Evolutionary conservation across 2,888 invertebrate species (phyloP).

Genomic region (Entomobrya proxima): DNA sequence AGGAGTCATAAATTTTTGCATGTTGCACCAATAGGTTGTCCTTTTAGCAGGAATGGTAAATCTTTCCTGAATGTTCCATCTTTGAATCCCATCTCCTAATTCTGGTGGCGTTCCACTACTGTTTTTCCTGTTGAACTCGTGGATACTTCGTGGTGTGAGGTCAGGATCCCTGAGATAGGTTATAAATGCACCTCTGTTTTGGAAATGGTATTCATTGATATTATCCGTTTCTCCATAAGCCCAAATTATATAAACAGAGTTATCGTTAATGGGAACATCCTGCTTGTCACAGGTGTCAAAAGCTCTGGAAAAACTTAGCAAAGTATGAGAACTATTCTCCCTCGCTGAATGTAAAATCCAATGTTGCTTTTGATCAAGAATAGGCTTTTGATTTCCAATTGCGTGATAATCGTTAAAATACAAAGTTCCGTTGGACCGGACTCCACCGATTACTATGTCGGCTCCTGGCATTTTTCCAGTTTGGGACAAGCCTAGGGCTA

Average conservation of each 20-base stretch:
- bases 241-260: not conserved
- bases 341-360: not conserved
- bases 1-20: not conserved
- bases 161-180: constrained; percentile 6
- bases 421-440: no score
- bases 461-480: no score
- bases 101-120: not conserved
- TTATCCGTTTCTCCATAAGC: not conserved
- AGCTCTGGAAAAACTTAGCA: not conserved
- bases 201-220: not conserved
- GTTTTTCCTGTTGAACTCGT: not conserved
- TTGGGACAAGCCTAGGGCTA: no score
- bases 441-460: no score
- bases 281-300: not conserved
- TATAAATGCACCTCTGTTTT: not conserved
- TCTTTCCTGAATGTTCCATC: not conserved
- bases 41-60: constrained; percentile 1
- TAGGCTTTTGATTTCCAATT: not conserved
- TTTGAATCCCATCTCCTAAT: not conserved
- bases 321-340: not conserved
- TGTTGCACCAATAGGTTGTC: constrained; percentile 32
- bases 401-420: not conserved
- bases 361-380: not conserved
- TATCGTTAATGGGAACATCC: not conserved
- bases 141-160: not conserved